These are phyloP conservation scores for Myotis findleyi DNA, from an alignment of 2,797 vertebrate species.

Conservation along the genomic window DNA sequence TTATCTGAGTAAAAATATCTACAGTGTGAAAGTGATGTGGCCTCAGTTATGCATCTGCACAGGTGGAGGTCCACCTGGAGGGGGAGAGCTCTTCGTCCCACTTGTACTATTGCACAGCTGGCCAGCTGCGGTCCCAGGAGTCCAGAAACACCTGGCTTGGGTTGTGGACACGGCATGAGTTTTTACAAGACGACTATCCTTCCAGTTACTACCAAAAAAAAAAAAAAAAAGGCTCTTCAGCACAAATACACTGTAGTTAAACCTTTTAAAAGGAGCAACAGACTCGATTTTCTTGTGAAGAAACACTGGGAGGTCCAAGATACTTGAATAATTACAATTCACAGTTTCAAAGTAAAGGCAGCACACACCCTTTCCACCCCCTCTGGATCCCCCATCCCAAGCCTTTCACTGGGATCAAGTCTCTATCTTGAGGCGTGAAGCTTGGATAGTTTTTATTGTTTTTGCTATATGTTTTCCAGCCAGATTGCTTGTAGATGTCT, in stretches of 20 bases:
- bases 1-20: conserved; percentile 40
- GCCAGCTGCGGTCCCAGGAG: conserved; percentile 39
- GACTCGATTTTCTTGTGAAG: neutral
- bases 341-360: conserved; percentile 76
- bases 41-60: conserved; percentile 40
- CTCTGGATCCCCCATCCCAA: neutral
- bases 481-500: conserved; percentile 77
- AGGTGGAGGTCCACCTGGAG: conserved; percentile 65
- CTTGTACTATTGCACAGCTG: conserved; percentile 73
- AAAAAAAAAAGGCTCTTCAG: conserved; percentile 42
- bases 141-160: conserved; percentile 65
- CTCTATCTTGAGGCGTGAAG: conserved; percentile 86
- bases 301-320: conserved; percentile 33
- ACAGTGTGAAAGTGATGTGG: conserved; percentile 60
- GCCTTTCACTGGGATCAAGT: conserved; percentile 81
- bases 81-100: conserved; percentile 68
- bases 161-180: neutral
- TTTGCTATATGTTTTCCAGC: conserved; percentile 88
- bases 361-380: conserved; percentile 11
- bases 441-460: conserved; percentile 89
- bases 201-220: conserved; percentile 9
- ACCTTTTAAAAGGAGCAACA: conserved; percentile 52
- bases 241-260: conserved; percentile 52
- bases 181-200: neutral
- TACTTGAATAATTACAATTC: conserved; percentile 63